These are phyloP conservation scores for Stegophylla sp. DNA, from an alignment of 2,888 invertebrate species.

Conservation along the genomic window DNA sequence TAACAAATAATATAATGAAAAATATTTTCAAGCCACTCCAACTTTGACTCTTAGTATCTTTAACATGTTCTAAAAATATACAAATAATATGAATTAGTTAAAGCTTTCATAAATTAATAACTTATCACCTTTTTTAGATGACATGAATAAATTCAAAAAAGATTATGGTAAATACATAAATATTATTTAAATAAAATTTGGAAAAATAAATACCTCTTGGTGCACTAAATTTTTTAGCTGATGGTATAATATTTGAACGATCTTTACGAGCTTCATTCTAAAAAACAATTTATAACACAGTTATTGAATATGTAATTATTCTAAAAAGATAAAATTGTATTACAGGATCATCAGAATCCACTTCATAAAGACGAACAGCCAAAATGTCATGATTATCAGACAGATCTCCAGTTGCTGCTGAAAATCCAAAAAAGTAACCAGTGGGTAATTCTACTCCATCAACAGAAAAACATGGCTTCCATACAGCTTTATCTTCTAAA, in stretches of 20 bases:
- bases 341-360: slow-evolving; percentile 74
- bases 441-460: slow-evolving; percentile 90
- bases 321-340: slow-evolving; percentile 12
- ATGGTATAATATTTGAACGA: slow-evolving; percentile 83
- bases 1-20: slow-evolving; percentile 82
- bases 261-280: slow-evolving; percentile 74
- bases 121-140: no score
- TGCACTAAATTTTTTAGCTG: slow-evolving; percentile 86
- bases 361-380: slow-evolving; percentile 88
- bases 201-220: slow-evolving; percentile 72
- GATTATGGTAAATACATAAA: slow-evolving; percentile 56
- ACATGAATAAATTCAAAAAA: no score
- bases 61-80: slow-evolving; percentile 78
- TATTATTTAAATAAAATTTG: slow-evolving; percentile 19
- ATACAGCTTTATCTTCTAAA: slow-evolving; percentile 87
- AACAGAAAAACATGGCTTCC: slow-evolving; percentile 92
- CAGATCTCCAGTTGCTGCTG: slow-evolving; percentile 96
- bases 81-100: no score
- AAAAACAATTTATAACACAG: slow-evolving; percentile 58
- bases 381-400: slow-evolving; percentile 96
- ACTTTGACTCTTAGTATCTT: slow-evolving; percentile 83
- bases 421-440: slow-evolving; percentile 91
- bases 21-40: slow-evolving; percentile 92
- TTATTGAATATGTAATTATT: background rate
- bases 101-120: no score